Percentiles rank a stretch among this genome's conserved stretches.
Evolutionary conservation across 2,797 vertebrate species (phyloP).

Genomic region (Gambelia wislizenii): DNA sequence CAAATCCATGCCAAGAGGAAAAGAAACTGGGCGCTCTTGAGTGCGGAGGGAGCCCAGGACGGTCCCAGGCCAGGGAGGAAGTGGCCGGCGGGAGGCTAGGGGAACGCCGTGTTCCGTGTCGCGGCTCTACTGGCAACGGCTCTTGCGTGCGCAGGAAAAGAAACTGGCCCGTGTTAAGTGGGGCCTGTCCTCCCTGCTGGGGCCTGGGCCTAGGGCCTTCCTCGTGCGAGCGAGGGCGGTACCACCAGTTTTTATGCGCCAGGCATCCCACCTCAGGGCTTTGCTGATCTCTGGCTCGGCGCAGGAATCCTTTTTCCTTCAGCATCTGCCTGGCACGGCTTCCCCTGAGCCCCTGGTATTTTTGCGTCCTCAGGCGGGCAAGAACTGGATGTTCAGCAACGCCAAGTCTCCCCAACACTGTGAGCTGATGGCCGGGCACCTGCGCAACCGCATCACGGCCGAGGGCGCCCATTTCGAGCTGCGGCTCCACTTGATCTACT

Average conservation of each 20-base stretch:
- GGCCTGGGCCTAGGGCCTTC: background rate
- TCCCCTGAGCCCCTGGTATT: rapidly evolving
- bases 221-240: background rate
- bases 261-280: background rate
- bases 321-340: too few relatives aligned
- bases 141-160: background rate
- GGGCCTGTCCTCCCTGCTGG: background rate
- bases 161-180: background rate
- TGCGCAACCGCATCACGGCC: slow-evolving; percentile 91
- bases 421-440: slow-evolving; percentile 94
- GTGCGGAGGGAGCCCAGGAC: background rate
- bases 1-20: background rate
- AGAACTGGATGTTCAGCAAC: slow-evolving; percentile 99
- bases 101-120: too few relatives aligned
- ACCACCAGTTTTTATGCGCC: too few relatives aligned
- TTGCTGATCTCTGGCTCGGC: background rate
- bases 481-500: slow-evolving; percentile 95
- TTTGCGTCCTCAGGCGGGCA: slow-evolving; percentile 86
- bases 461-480: slow-evolving; percentile 94
- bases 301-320: too few relatives aligned
- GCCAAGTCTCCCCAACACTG: slow-evolving; percentile 93
- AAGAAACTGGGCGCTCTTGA: background rate
- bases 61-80: too few relatives aligned
- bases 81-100: too few relatives aligned
- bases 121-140: too few relatives aligned